Percentiles rank a stretch among this genome's conserved stretches.
Conservation (phyloP, 2,888 invertebrate genomes). For the Ecdyonurus torrentis region DNA sequence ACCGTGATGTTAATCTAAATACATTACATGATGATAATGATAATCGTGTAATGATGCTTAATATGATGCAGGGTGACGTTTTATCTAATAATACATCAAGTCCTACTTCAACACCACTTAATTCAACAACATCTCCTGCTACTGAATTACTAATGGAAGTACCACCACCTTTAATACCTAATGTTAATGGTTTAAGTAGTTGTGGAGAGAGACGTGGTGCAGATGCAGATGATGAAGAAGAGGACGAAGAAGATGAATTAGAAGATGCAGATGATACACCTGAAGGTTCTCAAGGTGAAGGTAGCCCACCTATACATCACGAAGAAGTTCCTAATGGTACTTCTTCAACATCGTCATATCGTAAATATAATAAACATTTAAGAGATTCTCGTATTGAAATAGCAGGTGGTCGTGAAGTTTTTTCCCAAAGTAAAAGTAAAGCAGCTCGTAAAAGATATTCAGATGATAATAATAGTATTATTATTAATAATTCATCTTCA, state of each 20-base stretch:
- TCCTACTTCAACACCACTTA: not conserved
- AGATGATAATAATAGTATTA: constrained; percentile 28
- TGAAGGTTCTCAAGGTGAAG: constrained; percentile 9
- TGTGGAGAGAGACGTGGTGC: constrained; percentile 16
- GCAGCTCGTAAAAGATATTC: constrained; percentile 53
- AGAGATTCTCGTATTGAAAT: constrained; percentile 59
- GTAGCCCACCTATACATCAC: constrained; percentile 4
- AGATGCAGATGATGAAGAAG: constrained; percentile 17
- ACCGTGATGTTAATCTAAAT: constrained; percentile 34
- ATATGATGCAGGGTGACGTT: too few relatives aligned
- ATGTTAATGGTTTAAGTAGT: constrained; percentile 14
- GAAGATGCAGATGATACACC: constrained; percentile 5
- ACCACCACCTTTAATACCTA: not conserved
- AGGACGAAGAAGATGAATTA: constrained; percentile 13
- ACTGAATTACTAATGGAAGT: not conserved
- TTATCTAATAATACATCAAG: too few relatives aligned
- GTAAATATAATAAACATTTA: constrained; percentile 40
- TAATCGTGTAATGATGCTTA: constrained; percentile 2
- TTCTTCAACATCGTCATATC: not conserved
- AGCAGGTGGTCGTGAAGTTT: constrained; percentile 70
- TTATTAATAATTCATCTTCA: constrained; percentile 23
- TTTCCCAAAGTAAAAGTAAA: constrained; percentile 65
- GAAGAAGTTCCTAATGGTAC: not conserved
- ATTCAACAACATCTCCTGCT: too few relatives aligned
- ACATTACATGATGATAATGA: constrained; percentile 21